Evolutionary conservation across 2,113 vertebrate species (phyloP), one percentile per base, ranked within the genome.

Genomic region (Melanerpes aurifrons): DNA sequence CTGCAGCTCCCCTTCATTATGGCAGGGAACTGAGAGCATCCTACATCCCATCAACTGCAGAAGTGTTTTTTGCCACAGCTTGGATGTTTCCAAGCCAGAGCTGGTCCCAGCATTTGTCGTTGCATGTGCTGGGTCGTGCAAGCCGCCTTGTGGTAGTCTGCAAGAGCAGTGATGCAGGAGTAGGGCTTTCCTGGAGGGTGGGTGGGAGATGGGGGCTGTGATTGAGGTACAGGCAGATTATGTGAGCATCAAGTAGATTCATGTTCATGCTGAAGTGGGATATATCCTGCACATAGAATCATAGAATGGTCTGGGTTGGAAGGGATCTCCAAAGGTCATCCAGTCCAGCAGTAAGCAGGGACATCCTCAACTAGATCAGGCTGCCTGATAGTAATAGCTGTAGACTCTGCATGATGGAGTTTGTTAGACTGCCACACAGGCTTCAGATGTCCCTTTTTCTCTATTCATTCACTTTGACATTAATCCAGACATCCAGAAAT

Each of bases 181-280:
- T 43, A 37, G 54, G 25, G 31, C 14, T 50, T 28, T 53, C 45
- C 78, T 70, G n/a, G 35, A 15, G 20, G 4, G 1, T 3, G 22
- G 2, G 4, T 19, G 54, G 45, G 17, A 71, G 29, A 6, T 0
- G 3, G 25, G 43, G 3, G 6, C 50, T 69, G 70, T 0, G 0
- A 5, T 29, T 18, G 4, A 54, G 20, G 35, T 37, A 6, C 10
- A 14, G 35, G 3, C 7, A 54, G 56, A 78, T 62, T 3, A 3
- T 26, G 66, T 50, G 59, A 75, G 53, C 48, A 8, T 18, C 48
- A 8, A 35, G 53, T 1, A 4, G 29, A 6, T 1, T 48, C 13
- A 3, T 1, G 6, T 29, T 71, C 28, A 35, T 56, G 10, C 56
- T 45, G 13, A 69, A 43, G 6, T 3, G 10, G 64, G 53, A 12